A percentile compares a stretch with the other conserved stretches of the same genome.
Evolutionary conservation across 2,888 invertebrate genomes (phyloP).

Genomic region (Cephus pygmeus): DNA sequence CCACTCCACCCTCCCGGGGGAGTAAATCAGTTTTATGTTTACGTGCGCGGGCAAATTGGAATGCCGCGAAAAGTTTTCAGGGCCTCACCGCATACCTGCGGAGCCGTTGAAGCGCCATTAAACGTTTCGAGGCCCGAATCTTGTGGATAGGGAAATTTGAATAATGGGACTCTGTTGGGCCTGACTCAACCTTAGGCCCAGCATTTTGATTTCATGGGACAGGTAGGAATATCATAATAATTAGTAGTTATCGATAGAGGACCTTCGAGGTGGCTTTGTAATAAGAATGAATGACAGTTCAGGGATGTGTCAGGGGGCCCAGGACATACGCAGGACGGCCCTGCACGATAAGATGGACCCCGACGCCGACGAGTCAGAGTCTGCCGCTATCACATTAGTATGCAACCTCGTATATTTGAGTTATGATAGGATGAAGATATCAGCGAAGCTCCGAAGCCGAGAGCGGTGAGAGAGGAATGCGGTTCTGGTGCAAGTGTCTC

Average conservation of each 20-base stretch:
- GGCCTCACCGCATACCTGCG: background rate
- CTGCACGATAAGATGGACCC: background rate
- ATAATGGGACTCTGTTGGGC: background rate
- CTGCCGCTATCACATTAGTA: conserved; percentile 6
- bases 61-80: background rate
- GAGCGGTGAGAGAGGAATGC: conserved; percentile 46
- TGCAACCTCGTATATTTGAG: conserved; percentile 30
- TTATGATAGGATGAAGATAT: conserved; percentile 50
- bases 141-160: background rate
- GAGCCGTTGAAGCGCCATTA: background rate
- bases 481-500: conserved; percentile 22
- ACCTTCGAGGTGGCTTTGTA: background rate
- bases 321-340: background rate
- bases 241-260: background rate
- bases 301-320: background rate
- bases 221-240: background rate
- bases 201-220: background rate
- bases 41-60: conserved; percentile 9
- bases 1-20: background rate
- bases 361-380: background rate
- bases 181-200: background rate
- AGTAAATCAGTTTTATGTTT: conserved; percentile 22
- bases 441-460: conserved; percentile 23
- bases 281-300: background rate
- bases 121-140: background rate